Conservation (phyloP, 1,140 invertebrate genomes). For the Lutraria rhynchaena region DNA sequence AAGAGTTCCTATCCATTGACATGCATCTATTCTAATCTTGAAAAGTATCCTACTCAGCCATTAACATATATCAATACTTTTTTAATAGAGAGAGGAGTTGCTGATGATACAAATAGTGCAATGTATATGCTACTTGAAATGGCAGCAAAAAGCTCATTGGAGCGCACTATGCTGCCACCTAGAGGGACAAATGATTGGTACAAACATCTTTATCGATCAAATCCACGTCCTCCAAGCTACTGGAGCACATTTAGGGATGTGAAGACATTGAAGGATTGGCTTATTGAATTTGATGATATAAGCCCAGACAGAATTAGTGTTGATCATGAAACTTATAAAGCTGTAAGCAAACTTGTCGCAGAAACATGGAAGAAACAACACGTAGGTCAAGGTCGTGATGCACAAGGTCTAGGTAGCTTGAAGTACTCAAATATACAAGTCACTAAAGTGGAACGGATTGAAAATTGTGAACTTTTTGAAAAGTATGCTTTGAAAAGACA, state of each 20-base stretch:
- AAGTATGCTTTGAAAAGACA: slow-evolving; percentile 66
- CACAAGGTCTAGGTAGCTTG: slow-evolving; percentile 52
- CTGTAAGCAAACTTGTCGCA: slow-evolving; percentile 62
- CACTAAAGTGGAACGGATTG: slow-evolving; percentile 66
- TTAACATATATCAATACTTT: too few species aligned
- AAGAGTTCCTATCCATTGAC: too few species aligned
- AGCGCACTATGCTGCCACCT: slow-evolving; percentile 16
- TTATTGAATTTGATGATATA: slow-evolving; percentile 14
- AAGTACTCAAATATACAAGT: slow-evolving; percentile 63
- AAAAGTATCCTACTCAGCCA: too few species aligned
- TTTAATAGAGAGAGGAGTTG: slow-evolving; percentile 7
- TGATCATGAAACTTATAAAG: slow-evolving; percentile 51
- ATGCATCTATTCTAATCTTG: too few species aligned
- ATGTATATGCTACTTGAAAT: slow-evolving; percentile 34
- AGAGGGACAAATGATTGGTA: slow-evolving; percentile 60
- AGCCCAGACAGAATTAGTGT: slow-evolving; percentile 31
- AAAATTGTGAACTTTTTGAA: slow-evolving; percentile 68
- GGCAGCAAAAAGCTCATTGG: slow-evolving; percentile 46
- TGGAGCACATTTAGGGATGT: slow-evolving; percentile 59
- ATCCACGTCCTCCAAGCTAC: slow-evolving; percentile 55
- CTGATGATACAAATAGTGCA: background rate
- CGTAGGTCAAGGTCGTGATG: slow-evolving; percentile 69
- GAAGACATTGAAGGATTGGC: slow-evolving; percentile 52
- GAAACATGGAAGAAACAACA: slow-evolving; percentile 64
- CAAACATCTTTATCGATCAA: slow-evolving; percentile 48